Evolutionary conservation across 2,888 invertebrate genomes (phyloP).

Genomic region (Morpho helenor): DNA sequence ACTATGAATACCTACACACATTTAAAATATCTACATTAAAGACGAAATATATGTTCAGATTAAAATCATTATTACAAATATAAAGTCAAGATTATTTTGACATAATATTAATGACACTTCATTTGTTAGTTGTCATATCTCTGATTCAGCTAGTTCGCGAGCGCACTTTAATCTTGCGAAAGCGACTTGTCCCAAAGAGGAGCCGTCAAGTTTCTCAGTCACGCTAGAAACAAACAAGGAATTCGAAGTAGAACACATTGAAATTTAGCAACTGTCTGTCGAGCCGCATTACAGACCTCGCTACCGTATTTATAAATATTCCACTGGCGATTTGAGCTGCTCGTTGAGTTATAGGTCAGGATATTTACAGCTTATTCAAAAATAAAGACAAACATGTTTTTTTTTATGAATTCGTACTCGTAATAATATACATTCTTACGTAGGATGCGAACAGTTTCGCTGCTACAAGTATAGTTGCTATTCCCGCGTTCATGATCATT

Average conservation of each 20-base stretch:
- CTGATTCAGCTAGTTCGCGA: constrained; percentile 7
- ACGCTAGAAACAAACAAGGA: constrained; percentile 55
- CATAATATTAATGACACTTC: neutral
- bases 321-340: constrained; percentile 55
- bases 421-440: constrained; percentile 17
- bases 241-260: constrained; percentile 71
- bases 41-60: no score
- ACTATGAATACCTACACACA: no score
- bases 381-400: constrained; percentile 34
- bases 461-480: neutral
- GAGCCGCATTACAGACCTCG: constrained; percentile 60
- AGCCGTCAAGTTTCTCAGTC: constrained; percentile 47
- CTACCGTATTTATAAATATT: constrained; percentile 74
- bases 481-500: no score
- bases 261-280: constrained; percentile 78
- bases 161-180: constrained; percentile 26
- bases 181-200: constrained; percentile 33
- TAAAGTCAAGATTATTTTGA: neutral
- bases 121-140: constrained; percentile 7
- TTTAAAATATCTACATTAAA: no score
- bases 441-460: constrained; percentile 1
- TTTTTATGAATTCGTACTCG: constrained; percentile 19
- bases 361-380: constrained; percentile 54
- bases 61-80: no score
- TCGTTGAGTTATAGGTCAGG: constrained; percentile 56